A percentile compares a stretch with the other conserved stretches of the same genome.
These are phyloP conservation scores for Gerris lacustris DNA, from an alignment of 2,888 invertebrate species.

Conservation along the genomic window DNA sequence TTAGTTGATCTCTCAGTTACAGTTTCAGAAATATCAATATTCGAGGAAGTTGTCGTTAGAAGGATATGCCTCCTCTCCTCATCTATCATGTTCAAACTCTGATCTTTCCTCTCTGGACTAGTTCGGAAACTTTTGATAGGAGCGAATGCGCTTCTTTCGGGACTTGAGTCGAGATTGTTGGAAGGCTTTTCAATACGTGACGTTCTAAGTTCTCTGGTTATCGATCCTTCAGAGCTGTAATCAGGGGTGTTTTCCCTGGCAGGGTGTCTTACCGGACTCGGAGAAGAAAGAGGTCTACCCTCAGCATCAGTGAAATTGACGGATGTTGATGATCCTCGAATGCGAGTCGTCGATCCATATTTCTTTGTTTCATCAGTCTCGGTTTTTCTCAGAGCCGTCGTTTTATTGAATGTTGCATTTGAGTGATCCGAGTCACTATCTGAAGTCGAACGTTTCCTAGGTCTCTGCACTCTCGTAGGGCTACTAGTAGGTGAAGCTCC, in stretches of 20 bases:
- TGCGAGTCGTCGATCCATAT: not conserved
- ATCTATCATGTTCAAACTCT: not conserved
- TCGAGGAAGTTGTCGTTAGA: not conserved
- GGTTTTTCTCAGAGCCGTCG: conserved; percentile 8
- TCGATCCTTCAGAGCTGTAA: conserved; percentile 34
- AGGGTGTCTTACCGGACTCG: conserved; percentile 37
- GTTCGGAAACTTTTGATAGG: conserved; percentile 32
- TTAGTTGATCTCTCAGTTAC: not conserved
- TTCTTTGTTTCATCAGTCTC: not conserved
- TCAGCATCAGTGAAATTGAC: conserved; percentile 17
- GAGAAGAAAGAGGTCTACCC: conserved; percentile 13
- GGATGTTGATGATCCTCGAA: conserved; percentile 9
- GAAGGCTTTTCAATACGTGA: conserved; percentile 6
- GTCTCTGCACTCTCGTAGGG: conserved; percentile 37
- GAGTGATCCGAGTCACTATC: conserved; percentile 30
- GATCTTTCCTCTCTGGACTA: conserved; percentile 25
- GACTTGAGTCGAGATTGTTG: conserved; percentile 29
- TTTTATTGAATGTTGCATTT: conserved; percentile 30
- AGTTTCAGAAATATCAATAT: not conserved
- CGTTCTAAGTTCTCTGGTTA: conserved; percentile 31
- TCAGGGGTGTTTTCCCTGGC: conserved; percentile 34
- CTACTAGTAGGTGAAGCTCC: conserved; percentile 43
- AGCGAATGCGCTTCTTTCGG: conserved; percentile 32
- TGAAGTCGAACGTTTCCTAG: conserved; percentile 22
- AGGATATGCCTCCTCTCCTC: conserved; percentile 4